Base-by-base conservation (phyloP, 2,888 invertebrate genomes). In the Timema cristinae region DNA sequence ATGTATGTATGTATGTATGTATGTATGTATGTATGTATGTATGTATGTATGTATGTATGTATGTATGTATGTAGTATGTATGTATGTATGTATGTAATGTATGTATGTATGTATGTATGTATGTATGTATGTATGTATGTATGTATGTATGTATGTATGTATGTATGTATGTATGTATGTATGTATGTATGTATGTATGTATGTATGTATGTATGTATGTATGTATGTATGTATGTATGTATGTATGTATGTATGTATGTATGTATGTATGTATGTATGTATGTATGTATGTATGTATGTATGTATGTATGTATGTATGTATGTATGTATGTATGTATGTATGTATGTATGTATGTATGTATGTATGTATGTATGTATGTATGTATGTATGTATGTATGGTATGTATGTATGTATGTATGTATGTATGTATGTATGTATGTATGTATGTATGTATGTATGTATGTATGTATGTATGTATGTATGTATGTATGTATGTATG, bases 401-500 rank as follows among this genome's bases (percentile, higher is more conserved):
- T 9, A 32, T 47, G 10, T 16, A 50, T 72, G 32, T 71, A 50
- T 71, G 32, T 72, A 72, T 68, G 51, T 54, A 54, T 68, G 32
- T 68, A 61, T 61, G 61, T n/a, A 61, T 61, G 61, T 61, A 61
- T 61, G 61, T 61, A 61, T 61, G 61, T n/a, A 61, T 61, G 61
- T 61, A 61, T 61, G 61, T n/a, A 68, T 68, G 32, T 68, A 68
- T 54, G 32, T 61, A 68, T 68, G 32, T 54, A 68, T 68, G 32
- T 68, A 68, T 68, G 56, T 68, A 68, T 68, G 49, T 68, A 68
- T 72, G 49, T 72, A 72, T 72, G 50, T 72, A 72, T 72, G 49
- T 72, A 72, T 72, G 50, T 72, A 72, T 72, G 61, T 72, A 72
- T 72, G 48, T 72, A 72, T 72, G 48, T 72, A 67, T 67, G n/a